These are phyloP conservation scores for Malacosoma neustria DNA, from an alignment of 2,888 invertebrate genomes.

Conservation along the genomic window DNA sequence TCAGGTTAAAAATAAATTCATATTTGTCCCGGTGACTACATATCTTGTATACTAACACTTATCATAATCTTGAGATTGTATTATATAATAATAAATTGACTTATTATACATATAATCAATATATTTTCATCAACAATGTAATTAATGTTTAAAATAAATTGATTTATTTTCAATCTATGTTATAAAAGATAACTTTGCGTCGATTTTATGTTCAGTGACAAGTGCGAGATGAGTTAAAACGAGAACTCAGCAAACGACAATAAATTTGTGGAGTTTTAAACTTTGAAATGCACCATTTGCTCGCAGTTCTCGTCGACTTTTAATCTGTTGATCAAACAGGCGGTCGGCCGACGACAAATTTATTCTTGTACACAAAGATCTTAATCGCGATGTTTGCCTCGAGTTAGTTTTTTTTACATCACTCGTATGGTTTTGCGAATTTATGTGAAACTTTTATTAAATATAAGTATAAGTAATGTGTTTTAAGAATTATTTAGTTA, in stretches of 20 bases:
- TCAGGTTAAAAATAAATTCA: no score
- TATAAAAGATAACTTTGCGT: no score
- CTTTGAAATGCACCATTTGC: conserved; percentile 50
- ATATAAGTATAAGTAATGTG: not conserved
- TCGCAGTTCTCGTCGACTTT: conserved; percentile 38
- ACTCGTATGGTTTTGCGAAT: conserved; percentile 5
- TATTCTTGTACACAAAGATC: conserved; percentile 58
- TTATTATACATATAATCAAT: no score
- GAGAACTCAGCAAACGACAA: conserved; percentile 12
- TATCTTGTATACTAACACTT: no score
- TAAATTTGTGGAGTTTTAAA: conserved; percentile 26
- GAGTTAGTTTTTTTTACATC: conserved; percentile 17
- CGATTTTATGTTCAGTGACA: not conserved
- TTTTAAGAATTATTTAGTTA: no score
- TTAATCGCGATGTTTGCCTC: conserved; percentile 40
- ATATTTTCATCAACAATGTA: no score
- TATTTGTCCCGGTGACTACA: no score
- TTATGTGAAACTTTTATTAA: conserved; percentile 6
- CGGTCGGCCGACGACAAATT: conserved; percentile 55
- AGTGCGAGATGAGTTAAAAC: not conserved
- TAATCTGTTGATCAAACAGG: conserved; percentile 65
- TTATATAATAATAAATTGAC: no score
- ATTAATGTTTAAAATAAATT: no score
- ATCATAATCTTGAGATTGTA: no score
- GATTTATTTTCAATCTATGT: no score